These are phyloP conservation scores for Nasalis larvatus DNA, from an alignment of 2,113 vertebrate genomes.

Conservation along the genomic window DNA sequence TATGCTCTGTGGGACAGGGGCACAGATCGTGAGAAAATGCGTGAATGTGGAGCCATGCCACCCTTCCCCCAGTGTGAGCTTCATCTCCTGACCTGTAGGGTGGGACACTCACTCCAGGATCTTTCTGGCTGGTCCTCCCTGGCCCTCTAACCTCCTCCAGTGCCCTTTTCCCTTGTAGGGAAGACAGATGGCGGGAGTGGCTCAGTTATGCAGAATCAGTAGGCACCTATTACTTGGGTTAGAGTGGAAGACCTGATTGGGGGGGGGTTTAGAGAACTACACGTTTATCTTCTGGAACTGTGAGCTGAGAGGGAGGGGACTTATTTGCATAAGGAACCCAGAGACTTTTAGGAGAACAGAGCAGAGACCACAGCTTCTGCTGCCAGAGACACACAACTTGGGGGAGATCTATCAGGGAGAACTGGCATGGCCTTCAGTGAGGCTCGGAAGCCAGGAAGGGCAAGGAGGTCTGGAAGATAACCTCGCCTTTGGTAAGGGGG, in stretches of 20 bases:
- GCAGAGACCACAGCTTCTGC: background rate
- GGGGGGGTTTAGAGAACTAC: background rate
- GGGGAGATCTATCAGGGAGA: background rate
- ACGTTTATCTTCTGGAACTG: background rate
- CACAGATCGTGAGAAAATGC: background rate
- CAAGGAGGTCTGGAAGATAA: background rate
- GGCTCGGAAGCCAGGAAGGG: background rate
- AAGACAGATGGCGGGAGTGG: background rate
- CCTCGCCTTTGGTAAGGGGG: background rate
- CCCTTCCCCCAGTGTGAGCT: background rate
- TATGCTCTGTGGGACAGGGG: accelerated
- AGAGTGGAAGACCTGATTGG: background rate
- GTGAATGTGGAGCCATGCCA: accelerated
- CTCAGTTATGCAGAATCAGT: background rate
- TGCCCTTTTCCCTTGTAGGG: background rate
- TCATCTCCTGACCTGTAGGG: background rate
- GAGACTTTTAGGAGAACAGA: background rate
- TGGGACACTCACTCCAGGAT: background rate
- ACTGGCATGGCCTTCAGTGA: no score
- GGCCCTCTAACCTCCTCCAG: background rate
- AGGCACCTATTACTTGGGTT: no score
- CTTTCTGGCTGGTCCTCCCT: background rate
- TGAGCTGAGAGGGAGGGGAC: background rate
- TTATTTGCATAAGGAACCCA: background rate
- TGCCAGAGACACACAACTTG: background rate